Evolutionary conservation across 1,140 invertebrate genomes (phyloP).

Genomic region (Cydia fagiglandana): DNA sequence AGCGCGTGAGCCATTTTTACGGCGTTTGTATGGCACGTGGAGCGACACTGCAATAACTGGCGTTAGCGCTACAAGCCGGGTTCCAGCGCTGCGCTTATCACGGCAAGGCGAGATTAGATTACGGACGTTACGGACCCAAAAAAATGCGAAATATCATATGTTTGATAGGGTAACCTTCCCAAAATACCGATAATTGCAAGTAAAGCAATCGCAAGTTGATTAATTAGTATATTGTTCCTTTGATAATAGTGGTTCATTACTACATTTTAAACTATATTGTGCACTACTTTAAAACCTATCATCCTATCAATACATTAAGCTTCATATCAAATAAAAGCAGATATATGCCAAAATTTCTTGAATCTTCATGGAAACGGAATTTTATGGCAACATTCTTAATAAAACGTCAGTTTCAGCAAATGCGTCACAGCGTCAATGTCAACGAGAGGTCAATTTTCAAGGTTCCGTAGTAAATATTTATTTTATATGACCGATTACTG

Average conservation of each 20-base stretch:
- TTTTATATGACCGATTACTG: neutral
- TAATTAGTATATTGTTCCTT: no score
- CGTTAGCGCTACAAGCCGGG: neutral
- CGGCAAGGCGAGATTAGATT: constrained; percentile 1
- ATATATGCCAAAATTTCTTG: neutral
- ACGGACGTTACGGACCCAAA: neutral
- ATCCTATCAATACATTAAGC: no score
- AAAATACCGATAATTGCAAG: no score
- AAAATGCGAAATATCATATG: constrained; percentile 21
- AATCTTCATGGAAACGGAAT: neutral
- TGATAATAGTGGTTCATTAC: no score
- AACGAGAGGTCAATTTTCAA: constrained; percentile 41
- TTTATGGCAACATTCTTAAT: constrained; percentile 32
- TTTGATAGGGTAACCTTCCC: neutral
- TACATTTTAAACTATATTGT: no score
- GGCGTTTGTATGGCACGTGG: constrained; percentile 37
- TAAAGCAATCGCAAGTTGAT: no score
- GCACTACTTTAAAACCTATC: no score
- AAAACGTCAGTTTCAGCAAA: constrained; percentile 39
- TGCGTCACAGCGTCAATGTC: constrained; percentile 44
- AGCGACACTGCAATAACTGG: constrained; percentile 19
- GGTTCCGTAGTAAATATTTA: constrained; percentile 31
- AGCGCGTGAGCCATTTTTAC: constrained; percentile 61
- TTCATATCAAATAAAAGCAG: no score
- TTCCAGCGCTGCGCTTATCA: neutral